phyloP scores from a whole-genome alignment of 2,797 vertebrate genomes.

The Chrysocyon brachyurus region DNA sequence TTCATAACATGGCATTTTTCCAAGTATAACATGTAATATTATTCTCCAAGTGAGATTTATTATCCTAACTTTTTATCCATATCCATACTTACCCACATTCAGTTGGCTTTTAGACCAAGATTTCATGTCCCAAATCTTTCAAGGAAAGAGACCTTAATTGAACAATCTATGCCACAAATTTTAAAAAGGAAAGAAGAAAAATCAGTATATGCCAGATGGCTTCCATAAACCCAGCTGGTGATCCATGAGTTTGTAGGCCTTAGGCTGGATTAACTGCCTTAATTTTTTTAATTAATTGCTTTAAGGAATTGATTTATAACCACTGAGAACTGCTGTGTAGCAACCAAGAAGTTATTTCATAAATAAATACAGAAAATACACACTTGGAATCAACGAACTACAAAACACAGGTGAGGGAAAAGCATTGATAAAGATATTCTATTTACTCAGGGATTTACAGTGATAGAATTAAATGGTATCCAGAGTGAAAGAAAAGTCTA shows the following conservation, averaged over 20 bases:
- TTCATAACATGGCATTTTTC: neutral
- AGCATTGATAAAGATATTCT: neutral
- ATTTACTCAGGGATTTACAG: neutral
- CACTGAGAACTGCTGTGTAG: conserved; percentile 56
- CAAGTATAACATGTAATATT: neutral
- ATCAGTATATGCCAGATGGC: conserved; percentile 78
- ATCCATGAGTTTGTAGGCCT: conserved; percentile 78
- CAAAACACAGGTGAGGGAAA: neutral
- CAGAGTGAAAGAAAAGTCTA: neutral
- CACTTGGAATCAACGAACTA: conserved; percentile 67
- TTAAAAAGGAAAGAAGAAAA: conserved; percentile 21
- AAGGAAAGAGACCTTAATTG: conserved; percentile 54
- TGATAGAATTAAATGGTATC: neutral
- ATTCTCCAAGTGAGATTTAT: neutral
- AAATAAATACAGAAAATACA: conserved; percentile 73
- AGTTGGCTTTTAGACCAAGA: conserved; percentile 12
- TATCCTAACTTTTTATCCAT: neutral
- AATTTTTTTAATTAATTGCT: conserved; percentile 71
- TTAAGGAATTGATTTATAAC: conserved; percentile 73
- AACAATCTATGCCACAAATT: conserved; percentile 69
- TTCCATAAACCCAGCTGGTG: conserved; percentile 82
- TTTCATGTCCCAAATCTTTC: conserved; percentile 53
- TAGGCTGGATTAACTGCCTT: conserved; percentile 68
- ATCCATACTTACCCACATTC: neutral
- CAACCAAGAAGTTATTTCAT: conserved; percentile 58